Conservation (phyloP, 2,113 vertebrate genomes). For the Cathartes aura region DNA sequence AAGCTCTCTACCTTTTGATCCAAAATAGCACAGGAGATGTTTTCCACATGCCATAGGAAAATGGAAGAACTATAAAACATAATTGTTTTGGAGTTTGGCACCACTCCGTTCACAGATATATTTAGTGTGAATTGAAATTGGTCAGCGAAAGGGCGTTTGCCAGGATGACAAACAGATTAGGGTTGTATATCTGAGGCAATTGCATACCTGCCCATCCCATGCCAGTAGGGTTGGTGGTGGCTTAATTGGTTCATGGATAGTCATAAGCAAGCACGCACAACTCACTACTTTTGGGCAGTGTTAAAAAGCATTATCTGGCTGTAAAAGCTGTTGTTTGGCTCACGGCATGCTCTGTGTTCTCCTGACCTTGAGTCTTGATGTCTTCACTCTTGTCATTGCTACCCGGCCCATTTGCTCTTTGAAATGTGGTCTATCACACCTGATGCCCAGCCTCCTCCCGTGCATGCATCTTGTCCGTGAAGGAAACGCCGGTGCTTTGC, state of each 20-base stretch:
- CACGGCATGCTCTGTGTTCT: neutral
- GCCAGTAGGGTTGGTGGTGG: neutral
- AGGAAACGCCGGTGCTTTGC: neutral
- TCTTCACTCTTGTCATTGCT: neutral
- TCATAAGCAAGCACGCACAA: neutral
- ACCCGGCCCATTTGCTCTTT: neutral
- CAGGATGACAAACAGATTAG: slow-evolving; percentile 5
- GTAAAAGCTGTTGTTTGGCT: neutral
- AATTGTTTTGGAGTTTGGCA: slow-evolving; percentile 25
- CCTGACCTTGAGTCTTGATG: neutral
- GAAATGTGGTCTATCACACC: neutral
- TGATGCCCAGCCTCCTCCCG: neutral
- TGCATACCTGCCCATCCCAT: slow-evolving; percentile 3
- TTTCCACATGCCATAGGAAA: slow-evolving; percentile 48
- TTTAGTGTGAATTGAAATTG: slow-evolving; percentile 21
- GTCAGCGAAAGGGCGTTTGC: neutral
- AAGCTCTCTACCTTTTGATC: slow-evolving; percentile 44
- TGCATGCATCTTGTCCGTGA: neutral
- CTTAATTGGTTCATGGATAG: neutral
- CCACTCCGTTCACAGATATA: neutral
- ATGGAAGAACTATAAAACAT: slow-evolving; percentile 29
- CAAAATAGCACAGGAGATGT: slow-evolving; percentile 37
- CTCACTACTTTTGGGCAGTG: neutral
- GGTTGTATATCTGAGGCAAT: neutral
- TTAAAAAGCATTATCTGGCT: neutral